Evolutionary conservation across 2,113 vertebrate genomes (phyloP).

Genomic region (Genyomyrus donnyi): DNA sequence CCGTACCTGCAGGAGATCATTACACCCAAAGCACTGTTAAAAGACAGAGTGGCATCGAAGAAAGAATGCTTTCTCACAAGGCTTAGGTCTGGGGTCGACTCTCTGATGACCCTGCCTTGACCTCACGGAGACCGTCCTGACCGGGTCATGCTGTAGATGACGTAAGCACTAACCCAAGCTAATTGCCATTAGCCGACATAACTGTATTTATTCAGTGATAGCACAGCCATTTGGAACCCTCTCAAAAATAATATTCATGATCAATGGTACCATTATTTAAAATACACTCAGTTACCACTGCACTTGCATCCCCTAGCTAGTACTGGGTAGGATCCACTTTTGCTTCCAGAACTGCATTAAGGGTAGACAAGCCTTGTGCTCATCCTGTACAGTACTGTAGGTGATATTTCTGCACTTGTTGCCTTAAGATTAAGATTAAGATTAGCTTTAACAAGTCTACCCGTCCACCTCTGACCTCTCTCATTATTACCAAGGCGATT

Average conservation of each 20-base stretch:
- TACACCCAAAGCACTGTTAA: neutral
- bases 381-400: neutral
- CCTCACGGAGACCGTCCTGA: slow-evolving; percentile 42
- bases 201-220: neutral
- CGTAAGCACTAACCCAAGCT: neutral
- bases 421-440: neutral
- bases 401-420: neutral
- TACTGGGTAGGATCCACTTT: neutral
- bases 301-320: neutral
- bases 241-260: neutral
- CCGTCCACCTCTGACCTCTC: neutral
- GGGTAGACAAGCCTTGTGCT: neutral
- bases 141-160: slow-evolving; percentile 24
- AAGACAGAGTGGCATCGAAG: neutral
- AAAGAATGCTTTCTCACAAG: neutral
- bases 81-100: slow-evolving; percentile 38
- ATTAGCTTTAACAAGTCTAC: neutral
- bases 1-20: neutral
- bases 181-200: neutral
- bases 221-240: neutral
- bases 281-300: neutral
- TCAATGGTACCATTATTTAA: neutral
- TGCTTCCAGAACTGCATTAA: neutral
- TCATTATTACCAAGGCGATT: neutral
- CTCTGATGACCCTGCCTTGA: slow-evolving; percentile 46